Evolutionary conservation across 2,113 vertebrate species (phyloP), one percentile per base, ranked within the genome.

Genomic region (Campylomormyrus numenius): DNA sequence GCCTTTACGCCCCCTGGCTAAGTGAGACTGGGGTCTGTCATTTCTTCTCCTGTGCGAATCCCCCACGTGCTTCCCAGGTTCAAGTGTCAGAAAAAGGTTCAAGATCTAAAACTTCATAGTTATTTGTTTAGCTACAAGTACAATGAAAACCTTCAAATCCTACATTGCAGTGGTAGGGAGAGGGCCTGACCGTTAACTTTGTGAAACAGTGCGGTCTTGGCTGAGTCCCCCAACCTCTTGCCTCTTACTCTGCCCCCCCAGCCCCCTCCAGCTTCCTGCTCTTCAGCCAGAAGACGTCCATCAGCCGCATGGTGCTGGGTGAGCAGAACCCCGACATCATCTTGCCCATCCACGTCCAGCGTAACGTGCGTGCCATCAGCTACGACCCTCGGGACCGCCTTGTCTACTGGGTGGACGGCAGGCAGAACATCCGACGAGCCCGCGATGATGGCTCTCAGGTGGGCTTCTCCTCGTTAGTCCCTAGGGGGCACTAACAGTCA

Each of bases 241-340:
- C 46, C 46, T 49, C 46, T 86, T 24, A 13, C 84, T 86, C 42
- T 48, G 1, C 10, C 70, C 80, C 92, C 92, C 70, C 92, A 99
- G 98, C 97, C 31, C 98, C 98, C 24, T 96, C 95, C 84, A 96
- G 96, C 92, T 99, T 99, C 95, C 93, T 99, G 92, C 95, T 99
- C 62, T 99, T 99, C 92, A 98, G 97, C 93, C 98, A 99, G 95
- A 98, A 98, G 91, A 95, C 96, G 31, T 97, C 97, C 7, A 98
- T 99, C 94, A 99, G 97, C 93, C 96, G 98, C 27, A 97, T 98
- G 97, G 97, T 98, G 53, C 93, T 98, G 15, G 98, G 98, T 0
- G 97, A 98, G 90, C 98, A 97, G 93, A 99, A 97, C 92, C 98
- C 98, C 0, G 98, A 99, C 92, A 97, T 99, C 92, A 96, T 98